Conservation (phyloP, 2,888 invertebrate genomes). For the Onthophagus sagittarius region DNA sequence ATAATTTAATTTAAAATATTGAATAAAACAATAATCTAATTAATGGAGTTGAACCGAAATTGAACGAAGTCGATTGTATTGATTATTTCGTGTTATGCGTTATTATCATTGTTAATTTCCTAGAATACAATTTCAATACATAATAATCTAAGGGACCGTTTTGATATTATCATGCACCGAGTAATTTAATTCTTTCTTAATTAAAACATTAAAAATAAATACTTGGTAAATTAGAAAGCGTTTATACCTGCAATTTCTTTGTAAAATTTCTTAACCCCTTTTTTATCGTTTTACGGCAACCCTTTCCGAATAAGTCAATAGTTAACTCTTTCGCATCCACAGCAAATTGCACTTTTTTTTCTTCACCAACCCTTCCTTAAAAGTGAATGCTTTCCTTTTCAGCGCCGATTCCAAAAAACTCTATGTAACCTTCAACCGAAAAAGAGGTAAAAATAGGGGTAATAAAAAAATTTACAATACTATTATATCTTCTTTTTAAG, state of each 20-base stretch:
- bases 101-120: too few relatives aligned
- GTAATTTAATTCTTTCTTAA: too few relatives aligned
- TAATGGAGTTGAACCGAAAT: too few relatives aligned
- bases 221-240: background rate
- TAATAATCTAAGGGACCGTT: too few relatives aligned
- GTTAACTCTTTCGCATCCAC: background rate
- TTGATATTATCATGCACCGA: too few relatives aligned
- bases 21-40: too few relatives aligned
- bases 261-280: background rate
- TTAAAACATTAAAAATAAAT: too few relatives aligned
- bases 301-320: background rate
- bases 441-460: background rate
- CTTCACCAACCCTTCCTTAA: background rate
- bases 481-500: background rate
- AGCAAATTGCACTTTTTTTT: background rate
- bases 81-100: too few relatives aligned
- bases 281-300: background rate
- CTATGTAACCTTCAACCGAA: background rate
- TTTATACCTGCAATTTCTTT: background rate
- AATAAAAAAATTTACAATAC: background rate
- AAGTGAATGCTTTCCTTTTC: background rate
- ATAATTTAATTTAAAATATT: too few relatives aligned
- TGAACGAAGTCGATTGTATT: too few relatives aligned
- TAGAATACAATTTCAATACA: too few relatives aligned
- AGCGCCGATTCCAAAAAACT: background rate